Evolutionary conservation across 2,888 invertebrate species (phyloP), one percentile per base, ranked within the genome.

Genomic region (Ormyrus rosae): DNA sequence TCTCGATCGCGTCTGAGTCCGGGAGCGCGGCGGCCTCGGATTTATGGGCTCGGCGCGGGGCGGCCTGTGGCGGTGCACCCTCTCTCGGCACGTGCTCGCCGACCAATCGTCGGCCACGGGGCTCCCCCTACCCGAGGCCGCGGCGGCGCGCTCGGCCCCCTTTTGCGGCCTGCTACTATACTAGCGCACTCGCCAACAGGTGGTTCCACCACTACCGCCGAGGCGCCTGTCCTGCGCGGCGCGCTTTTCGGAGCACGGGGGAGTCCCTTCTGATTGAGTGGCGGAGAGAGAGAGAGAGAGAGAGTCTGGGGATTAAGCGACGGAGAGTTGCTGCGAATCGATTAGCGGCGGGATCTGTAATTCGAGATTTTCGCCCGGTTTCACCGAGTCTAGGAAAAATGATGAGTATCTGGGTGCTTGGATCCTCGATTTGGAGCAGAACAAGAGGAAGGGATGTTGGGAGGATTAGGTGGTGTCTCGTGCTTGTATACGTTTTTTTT

Each of bases 51-150:
- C 85, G 84, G 83, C 87, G 86, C 87, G 86, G 58, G 8, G 69
- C 6, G 11, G 13, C 60, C 13, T 8, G 50, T 9, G 51, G 2
- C 34, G 65, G 11, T 87, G 88, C 88, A 88, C 88, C 87, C 88
- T 86, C 86, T 85, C 8, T 46, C 63, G 88, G 90, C 90, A 90
- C 90, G 90, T 90, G 90, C 89, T 90, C 85, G 72, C 60, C 71
- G 81, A 85, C 90, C 90, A 90, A 90, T 90, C 72, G 72, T 46
- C 73, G 73, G 34, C 4, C 34, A 2, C 75, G 48, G 56, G 51
- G n/a, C 75, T 71, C 11, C 74, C 86, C 87, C 89, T 87, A 85
- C 88, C 83, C 78, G 64, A 10, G 51, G 65, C 34, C 51, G 63
- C 56, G 65, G n/a, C 55, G 48, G 51, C 56, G 10, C 56, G 9